These are phyloP conservation scores for Pipra filicauda DNA, from an alignment of 2,113 vertebrate species.

Conservation along the genomic window DNA sequence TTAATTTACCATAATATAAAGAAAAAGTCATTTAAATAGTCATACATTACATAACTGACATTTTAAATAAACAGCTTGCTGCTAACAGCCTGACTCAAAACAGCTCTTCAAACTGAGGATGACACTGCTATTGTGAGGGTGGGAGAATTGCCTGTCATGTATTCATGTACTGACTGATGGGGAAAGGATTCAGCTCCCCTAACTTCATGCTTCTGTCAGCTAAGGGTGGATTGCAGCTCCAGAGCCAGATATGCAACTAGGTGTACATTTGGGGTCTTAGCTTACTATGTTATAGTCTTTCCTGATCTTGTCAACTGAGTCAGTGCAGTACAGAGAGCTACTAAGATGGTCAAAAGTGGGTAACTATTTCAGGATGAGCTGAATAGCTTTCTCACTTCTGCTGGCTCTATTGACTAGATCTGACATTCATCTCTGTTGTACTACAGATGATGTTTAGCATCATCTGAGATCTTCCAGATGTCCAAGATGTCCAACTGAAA, in stretches of 20 bases:
- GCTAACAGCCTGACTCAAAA: background rate
- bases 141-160: background rate
- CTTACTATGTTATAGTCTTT: background rate
- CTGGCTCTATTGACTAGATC: background rate
- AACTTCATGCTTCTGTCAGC: background rate
- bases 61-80: slow-evolving; percentile 36
- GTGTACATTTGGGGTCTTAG: background rate
- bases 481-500: background rate
- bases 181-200: background rate
- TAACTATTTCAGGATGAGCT: background rate
- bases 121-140: background rate
- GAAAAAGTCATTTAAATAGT: background rate
- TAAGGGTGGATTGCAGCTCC: background rate
- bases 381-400: background rate
- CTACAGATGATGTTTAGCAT: background rate
- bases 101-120: background rate
- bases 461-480: background rate
- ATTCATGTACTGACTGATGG: background rate
- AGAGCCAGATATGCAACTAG: background rate
- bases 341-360: background rate
- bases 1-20: background rate
- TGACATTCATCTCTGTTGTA: background rate
- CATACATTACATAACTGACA: slow-evolving; percentile 18
- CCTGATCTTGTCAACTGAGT: background rate
- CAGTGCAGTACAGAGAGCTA: background rate